Base-by-base conservation (phyloP, 2,797 vertebrate species). In the Apogon talboti region DNA sequence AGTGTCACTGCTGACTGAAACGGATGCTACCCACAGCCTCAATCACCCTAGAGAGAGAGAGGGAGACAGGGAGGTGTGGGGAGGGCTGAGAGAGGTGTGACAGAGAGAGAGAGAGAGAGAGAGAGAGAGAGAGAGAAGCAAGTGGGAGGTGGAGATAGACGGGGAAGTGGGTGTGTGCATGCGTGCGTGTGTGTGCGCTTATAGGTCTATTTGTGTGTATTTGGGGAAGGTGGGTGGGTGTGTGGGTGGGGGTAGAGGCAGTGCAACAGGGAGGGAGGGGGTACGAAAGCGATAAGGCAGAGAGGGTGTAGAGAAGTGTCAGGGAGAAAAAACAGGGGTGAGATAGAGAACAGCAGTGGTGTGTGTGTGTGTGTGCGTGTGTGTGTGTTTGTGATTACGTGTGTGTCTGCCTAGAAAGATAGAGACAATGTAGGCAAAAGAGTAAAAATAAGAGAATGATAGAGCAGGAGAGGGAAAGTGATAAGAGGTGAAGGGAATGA, bases 1-100 rank as follows among this genome's bases (percentile, higher is more conserved):
- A 93, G 90, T 92, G 93, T 94, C 91, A 93, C 88, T 81, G 89
- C 89, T 90, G 88, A 90, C 88, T 83, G 88, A 88, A 90, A 89
- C 63, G 76, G 89, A 93, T 91, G 91, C 87, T 83, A 76, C 85
- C 81, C 74, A 91, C 76, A 79, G 80, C 76, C 83, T 87, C 38
- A 40, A 76, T 83, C 69, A 12, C 77, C 76, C 80, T 3, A 6
- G 61, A 74, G 75, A 81, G 80, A 77, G 63, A 18, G 62, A 62
- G 47, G 33, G 51, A 24, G 55, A 33, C 43, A 43, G 52, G 21
- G n/a, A 7, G 56, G 13, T 44, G 50, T 15, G 19, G 37, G 30
- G 46, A 49, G 58, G 40, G 40, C 16, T 18, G 47, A 74, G 41
- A 74, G 41, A 71, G 66, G 45, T 42, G 46, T 57, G 45, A 52